Conservation (phyloP, 2,888 invertebrate species). For the Lutraria lutraria region DNA sequence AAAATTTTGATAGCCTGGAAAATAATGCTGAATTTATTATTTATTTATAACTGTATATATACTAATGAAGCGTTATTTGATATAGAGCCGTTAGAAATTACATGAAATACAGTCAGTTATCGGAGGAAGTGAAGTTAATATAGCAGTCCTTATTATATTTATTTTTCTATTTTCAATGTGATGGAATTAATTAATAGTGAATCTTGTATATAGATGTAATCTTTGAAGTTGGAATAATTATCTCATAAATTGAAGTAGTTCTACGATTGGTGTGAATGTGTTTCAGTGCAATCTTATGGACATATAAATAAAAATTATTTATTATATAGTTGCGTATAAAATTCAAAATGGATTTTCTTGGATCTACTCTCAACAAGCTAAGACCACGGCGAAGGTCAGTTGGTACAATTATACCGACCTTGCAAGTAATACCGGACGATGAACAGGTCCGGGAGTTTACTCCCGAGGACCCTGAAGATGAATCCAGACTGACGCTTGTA, state of each 20-base stretch:
- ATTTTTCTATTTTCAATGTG: background rate
- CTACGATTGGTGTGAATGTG: background rate
- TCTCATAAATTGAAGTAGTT: background rate
- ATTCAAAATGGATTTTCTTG: slow-evolving; percentile 68
- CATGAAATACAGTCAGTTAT: background rate
- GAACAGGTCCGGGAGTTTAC: slow-evolving; percentile 73
- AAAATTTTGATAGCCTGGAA: background rate
- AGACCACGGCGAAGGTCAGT: slow-evolving; percentile 75
- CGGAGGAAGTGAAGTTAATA: background rate
- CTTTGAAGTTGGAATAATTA: background rate
- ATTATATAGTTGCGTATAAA: background rate
- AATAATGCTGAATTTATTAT: background rate
- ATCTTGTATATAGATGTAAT: background rate
- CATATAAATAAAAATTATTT: no score
- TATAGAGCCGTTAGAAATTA: background rate
- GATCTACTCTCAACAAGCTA: slow-evolving; percentile 65
- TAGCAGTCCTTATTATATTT: background rate
- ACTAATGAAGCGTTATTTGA: background rate
- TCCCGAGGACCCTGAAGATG: slow-evolving; percentile 72
- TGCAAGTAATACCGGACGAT: slow-evolving; percentile 80
- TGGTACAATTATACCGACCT: slow-evolving; percentile 68
- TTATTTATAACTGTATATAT: slow-evolving; percentile 2
- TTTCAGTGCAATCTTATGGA: background rate
- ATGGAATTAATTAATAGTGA: background rate
- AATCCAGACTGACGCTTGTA: slow-evolving; percentile 71